Evolutionary conservation across 2,888 invertebrate species (phyloP), one percentile per base, ranked within the genome.

Genomic region (Tyria jacobaeae): DNA sequence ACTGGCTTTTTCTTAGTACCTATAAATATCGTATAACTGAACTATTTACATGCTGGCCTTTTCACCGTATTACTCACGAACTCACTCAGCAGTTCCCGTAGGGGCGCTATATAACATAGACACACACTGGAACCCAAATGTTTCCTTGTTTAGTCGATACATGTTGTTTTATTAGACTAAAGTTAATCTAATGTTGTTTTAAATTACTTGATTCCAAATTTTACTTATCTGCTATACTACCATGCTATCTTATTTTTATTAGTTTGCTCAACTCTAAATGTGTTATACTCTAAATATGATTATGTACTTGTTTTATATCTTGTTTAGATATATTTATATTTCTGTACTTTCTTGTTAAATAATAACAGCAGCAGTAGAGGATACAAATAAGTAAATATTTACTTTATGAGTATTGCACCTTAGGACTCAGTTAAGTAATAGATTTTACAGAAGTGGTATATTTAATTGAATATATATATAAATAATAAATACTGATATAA

Each of bases 1-100:
- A 73, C 71, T 77, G 66, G 71, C 54, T 70, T 73, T 77, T 72
- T 73, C 66, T 71, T 72, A 61, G 12, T 67, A 56, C 57, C 64
- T 73, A 62, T 76, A 70, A 73, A 71, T 70, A 70, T 67, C 53
- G 75, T 75, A 64, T 56, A 62, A 62, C 54, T 62, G 60, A 60
- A 62, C 56, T 64, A 71, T 71, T 69, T 68, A 69, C 61, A 59
- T 71, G 60, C 55, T 62, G 55, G 60, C 57, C 49, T 60, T 57
- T 47, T 6, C 59, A 52, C 56, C 48, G 53, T 47, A 57, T 52
- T 48, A 39, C 39, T 39, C 10, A n/a, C n/a, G 41, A n/a, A 39
- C 10, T 25, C 27, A 27, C 25, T 48, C 60, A 25, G 39, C 4
- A 49, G 27, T 15, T 34, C 53, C 25, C 57, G 10, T 7, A 39